Percentiles rank a stretch among this genome's conserved stretches.
These are phyloP conservation scores for Trachops cirrhosus DNA, from an alignment of 2,797 vertebrate species.

Conservation along the genomic window DNA sequence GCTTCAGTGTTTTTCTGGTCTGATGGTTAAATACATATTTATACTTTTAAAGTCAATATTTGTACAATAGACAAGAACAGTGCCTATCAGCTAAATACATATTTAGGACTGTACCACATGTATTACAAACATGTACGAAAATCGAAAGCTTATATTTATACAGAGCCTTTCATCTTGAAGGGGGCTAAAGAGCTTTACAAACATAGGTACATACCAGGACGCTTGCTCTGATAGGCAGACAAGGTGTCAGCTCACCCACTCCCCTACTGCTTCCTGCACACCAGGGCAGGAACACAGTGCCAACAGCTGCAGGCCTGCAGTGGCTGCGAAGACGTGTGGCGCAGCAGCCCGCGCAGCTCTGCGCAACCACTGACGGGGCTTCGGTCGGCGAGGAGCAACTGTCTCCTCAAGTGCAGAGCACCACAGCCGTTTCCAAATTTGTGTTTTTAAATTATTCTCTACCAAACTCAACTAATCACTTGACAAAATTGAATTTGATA, in stretches of 20 bases:
- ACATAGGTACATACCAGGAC: slow-evolving; percentile 69
- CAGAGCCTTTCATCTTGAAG: slow-evolving; percentile 73
- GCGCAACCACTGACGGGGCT: not conserved
- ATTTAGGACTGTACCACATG: slow-evolving; percentile 76
- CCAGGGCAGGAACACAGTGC: slow-evolving; percentile 1
- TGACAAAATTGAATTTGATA: slow-evolving; percentile 74
- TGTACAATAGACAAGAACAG: slow-evolving; percentile 76
- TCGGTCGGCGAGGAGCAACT: not conserved
- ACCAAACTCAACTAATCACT: slow-evolving; percentile 72
- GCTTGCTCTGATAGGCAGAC: slow-evolving; percentile 45
- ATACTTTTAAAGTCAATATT: slow-evolving; percentile 80
- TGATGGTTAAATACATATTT: slow-evolving; percentile 79
- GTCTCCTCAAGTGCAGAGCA: slow-evolving; percentile 21
- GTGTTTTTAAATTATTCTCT: slow-evolving; percentile 70
- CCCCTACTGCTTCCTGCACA: slow-evolving; percentile 29
- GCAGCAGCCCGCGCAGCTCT: not conserved
- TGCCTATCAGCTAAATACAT: slow-evolving; percentile 79
- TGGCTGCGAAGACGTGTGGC: slow-evolving; percentile 31
- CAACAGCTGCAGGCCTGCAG: slow-evolving; percentile 48
- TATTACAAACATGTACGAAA: slow-evolving; percentile 78
- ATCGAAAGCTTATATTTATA: slow-evolving; percentile 76
- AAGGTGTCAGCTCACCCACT: slow-evolving; percentile 44
- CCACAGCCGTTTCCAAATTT: slow-evolving; percentile 42
- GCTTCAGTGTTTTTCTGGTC: slow-evolving; percentile 77
- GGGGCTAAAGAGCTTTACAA: slow-evolving; percentile 73